These are phyloP conservation scores for Parambassis ranga DNA, from an alignment of 2,797 vertebrate species.

Conservation along the genomic window DNA sequence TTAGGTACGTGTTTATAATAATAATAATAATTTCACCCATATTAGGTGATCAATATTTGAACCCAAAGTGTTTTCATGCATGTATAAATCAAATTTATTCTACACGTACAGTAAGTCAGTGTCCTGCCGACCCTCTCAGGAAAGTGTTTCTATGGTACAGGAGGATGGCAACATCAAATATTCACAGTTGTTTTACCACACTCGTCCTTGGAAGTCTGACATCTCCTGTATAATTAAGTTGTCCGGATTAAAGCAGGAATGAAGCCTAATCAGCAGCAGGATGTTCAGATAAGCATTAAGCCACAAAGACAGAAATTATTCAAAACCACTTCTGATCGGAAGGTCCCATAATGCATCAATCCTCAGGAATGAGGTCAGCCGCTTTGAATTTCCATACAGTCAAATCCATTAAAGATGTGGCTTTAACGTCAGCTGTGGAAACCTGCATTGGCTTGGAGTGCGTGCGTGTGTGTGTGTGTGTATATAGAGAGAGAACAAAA, in stretches of 20 bases:
- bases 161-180: conserved; percentile 64
- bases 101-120: not conserved
- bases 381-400: conserved; percentile 45
- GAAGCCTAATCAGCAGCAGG: conserved; percentile 68
- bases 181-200: conserved; percentile 58
- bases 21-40: too few species aligned
- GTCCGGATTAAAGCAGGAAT: conserved; percentile 71
- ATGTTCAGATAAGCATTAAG: conserved; percentile 72
- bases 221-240: conserved; percentile 79
- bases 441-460: not conserved
- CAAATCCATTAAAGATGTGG: conserved; percentile 56
- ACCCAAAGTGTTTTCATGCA: conserved; percentile 8
- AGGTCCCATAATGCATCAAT: conserved; percentile 58
- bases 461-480: too few species aligned
- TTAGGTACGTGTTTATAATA: too few species aligned
- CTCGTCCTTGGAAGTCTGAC: conserved; percentile 67
- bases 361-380: conserved; percentile 65
- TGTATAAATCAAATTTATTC: conserved; percentile 31
- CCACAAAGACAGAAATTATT: conserved; percentile 67
- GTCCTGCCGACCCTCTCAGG: conserved; percentile 25
- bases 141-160: conserved; percentile 34
- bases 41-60: conserved; percentile 21
- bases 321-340: conserved; percentile 58
- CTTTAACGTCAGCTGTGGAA: conserved; percentile 46
- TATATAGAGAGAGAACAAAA: conserved; percentile 11